A percentile compares a stretch with the other conserved stretches of the same genome.
These are phyloP conservation scores for Bombyx mori DNA, from an alignment of 1,140 invertebrate species.

Conservation along the genomic window ASM3026992v2 NC_085130.1:12182001-12182500, in stretches of 20 bases:
- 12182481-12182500: conserved; percentile 5
- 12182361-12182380: no score
- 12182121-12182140: conserved; percentile 20
- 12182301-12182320: no score
- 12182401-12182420: conserved; percentile 1
- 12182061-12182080: conserved; percentile 18
- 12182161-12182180: conserved; percentile 6
- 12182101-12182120: conserved; percentile 18
- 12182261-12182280: conserved; percentile 12
- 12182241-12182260: conserved; percentile 10
- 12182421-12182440: conserved; percentile 14
- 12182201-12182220: conserved; percentile 23
- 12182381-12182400: no score
- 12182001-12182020: conserved; percentile 11
- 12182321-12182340: no score
- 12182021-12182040: conserved; percentile 14
- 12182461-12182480: no score
- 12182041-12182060: conserved; percentile 16
- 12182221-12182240: conserved; percentile 17
- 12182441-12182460: background rate
- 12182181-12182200: conserved; percentile 21
- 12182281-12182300: conserved; percentile 21
- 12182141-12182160: conserved; percentile 16
- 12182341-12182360: no score
- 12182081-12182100: conserved; percentile 21